Conservation (phyloP, 2,113 vertebrate genomes). For the Pteruthius melanotis region DNA sequence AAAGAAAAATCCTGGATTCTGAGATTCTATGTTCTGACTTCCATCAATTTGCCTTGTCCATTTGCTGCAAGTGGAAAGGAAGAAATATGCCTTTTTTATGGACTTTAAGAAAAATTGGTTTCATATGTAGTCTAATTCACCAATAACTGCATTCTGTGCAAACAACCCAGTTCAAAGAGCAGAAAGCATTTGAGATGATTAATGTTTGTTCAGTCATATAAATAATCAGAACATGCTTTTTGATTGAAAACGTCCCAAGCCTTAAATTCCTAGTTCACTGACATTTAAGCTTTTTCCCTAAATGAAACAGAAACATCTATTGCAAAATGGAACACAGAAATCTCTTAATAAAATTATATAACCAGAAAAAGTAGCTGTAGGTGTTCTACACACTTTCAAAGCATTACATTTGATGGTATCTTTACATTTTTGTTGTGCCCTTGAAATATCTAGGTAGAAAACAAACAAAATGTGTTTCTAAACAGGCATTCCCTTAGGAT, state of each 20-base stretch:
- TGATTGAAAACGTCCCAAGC: not conserved
- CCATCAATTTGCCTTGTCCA: not conserved
- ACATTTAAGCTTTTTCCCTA: not conserved
- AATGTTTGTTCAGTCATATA: slow-evolving; percentile 50
- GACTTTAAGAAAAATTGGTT: not conserved
- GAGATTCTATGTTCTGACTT: not conserved
- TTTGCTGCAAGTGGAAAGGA: not conserved
- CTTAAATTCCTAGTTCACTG: not conserved
- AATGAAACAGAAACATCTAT: not conserved
- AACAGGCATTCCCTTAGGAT: not conserved
- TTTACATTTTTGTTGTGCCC: not conserved
- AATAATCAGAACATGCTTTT: slow-evolving; percentile 10
- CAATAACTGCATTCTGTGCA: not conserved
- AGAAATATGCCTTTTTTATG: not conserved
- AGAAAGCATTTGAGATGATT: slow-evolving; percentile 45
- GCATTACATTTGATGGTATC: not conserved
- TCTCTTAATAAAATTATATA: not conserved
- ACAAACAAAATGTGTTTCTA: not conserved
- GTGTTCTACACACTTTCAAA: not conserved
- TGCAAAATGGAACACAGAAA: not conserved
- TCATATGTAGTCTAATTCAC: not conserved
- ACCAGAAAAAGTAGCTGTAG: not conserved
- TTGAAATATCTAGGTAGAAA: not conserved
- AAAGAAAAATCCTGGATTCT: not conserved
- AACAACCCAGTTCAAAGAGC: not conserved